Conservation (phyloP, 2,888 invertebrate genomes). For the Fragum fragum region DNA sequence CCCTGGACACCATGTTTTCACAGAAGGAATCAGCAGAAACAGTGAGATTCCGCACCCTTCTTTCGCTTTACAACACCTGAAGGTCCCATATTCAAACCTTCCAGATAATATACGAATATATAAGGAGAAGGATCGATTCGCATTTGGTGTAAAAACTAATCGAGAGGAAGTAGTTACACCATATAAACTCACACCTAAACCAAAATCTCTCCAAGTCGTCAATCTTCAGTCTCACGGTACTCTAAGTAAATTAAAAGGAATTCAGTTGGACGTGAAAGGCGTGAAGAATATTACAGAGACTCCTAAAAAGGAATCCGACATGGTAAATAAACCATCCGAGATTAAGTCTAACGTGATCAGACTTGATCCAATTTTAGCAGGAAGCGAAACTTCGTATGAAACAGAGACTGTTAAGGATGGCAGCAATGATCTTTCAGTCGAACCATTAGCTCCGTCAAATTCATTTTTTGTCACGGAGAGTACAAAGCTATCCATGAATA, state of each 20-base stretch:
- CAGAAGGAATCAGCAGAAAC: conserved; percentile 75
- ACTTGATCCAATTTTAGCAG: conserved; percentile 41
- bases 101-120: conserved; percentile 72
- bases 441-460: conserved; percentile 38
- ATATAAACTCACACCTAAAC: conserved; percentile 54
- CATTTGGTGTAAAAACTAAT: conserved; percentile 64
- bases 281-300: conserved; percentile 8
- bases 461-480: conserved; percentile 31
- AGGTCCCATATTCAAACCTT: conserved; percentile 72
- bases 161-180: conserved; percentile 39
- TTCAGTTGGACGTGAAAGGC: conserved; percentile 4
- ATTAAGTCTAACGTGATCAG: conserved; percentile 20
- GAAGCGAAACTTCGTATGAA: conserved; percentile 21
- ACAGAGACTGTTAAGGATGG: not conserved
- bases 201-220: conserved; percentile 13
- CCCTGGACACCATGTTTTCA: conserved; percentile 70
- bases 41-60: conserved; percentile 68
- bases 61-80: conserved; percentile 66
- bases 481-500: not conserved
- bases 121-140: conserved; percentile 70
- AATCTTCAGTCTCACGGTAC: not conserved
- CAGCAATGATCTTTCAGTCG: conserved; percentile 8
- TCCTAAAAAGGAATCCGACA: conserved; percentile 8
- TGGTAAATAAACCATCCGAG: not conserved
- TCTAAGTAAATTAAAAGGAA: not conserved